Evolutionary conservation across 2,113 vertebrate species (phyloP).

Genomic region (Desmodus rotundus): DNA sequence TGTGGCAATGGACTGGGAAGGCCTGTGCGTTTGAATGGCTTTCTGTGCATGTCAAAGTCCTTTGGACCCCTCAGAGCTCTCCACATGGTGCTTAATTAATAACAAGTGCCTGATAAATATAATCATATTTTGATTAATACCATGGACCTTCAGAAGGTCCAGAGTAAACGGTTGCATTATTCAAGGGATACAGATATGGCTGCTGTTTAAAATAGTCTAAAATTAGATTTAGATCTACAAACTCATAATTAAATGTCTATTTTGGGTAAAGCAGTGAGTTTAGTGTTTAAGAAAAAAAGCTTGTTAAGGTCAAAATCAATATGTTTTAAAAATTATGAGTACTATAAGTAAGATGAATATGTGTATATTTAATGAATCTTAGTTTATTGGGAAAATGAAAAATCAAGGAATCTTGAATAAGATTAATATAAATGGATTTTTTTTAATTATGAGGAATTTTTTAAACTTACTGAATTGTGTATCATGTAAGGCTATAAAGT

Average conservation of each 20-base stretch:
- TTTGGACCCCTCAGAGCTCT: neutral
- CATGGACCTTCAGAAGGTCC: neutral
- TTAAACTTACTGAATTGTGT: neutral
- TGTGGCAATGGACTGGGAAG: neutral
- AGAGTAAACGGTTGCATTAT: neutral
- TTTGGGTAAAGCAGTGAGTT: neutral
- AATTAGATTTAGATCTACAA: neutral
- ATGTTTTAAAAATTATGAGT: neutral
- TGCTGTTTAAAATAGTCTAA: neutral
- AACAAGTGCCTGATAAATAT: neutral
- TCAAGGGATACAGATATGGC: neutral
- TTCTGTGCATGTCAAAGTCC: neutral
- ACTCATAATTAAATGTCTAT: neutral
- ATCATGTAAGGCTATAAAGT: neutral
- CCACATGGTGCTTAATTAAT: neutral
- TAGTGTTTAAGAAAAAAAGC: neutral
- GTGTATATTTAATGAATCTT: neutral
- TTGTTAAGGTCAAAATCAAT: neutral
- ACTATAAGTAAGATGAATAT: neutral
- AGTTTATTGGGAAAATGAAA: neutral
- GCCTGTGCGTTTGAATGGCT: neutral
- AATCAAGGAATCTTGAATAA: neutral
- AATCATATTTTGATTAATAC: neutral
- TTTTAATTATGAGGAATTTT: neutral
- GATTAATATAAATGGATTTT: neutral